phyloP scores from a whole-genome alignment of 2,797 vertebrate genomes.

The Bryconaethiops microstoma region DNA sequence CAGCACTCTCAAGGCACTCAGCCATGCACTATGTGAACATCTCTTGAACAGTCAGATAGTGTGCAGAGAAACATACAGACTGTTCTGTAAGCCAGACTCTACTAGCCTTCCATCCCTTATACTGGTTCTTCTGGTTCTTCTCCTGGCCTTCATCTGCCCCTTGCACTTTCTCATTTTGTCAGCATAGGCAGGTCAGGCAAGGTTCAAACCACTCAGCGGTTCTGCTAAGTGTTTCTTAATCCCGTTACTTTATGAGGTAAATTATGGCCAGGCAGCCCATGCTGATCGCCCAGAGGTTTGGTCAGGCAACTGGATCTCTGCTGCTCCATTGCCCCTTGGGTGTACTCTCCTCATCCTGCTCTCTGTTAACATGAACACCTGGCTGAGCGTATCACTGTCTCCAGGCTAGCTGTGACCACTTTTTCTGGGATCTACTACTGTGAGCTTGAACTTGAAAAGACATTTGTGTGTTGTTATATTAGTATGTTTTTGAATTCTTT shows the following conservation, averaged over 20 bases:
- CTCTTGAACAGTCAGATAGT: slow-evolving; percentile 11
- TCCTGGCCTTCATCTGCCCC: slow-evolving; percentile 30
- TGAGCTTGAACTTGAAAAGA: not conserved
- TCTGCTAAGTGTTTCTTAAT: slow-evolving; percentile 59
- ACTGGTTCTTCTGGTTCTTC: slow-evolving; percentile 25
- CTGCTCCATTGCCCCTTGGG: slow-evolving; percentile 24
- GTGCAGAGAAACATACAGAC: slow-evolving; percentile 21
- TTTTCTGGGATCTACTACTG: not conserved
- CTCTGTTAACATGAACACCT: slow-evolving; percentile 13
- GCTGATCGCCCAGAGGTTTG: slow-evolving; percentile 39
- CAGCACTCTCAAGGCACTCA: slow-evolving; percentile 2
- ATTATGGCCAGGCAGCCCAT: slow-evolving; percentile 39
- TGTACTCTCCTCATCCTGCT: slow-evolving; percentile 5
- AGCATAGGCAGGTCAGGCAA: slow-evolving; percentile 31
- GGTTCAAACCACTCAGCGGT: slow-evolving; percentile 42
- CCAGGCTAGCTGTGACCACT: not conserved
- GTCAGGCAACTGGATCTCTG: slow-evolving; percentile 42
- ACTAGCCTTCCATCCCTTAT: slow-evolving; percentile 6
- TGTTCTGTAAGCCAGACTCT: slow-evolving; percentile 21
- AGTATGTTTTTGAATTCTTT: slow-evolving; percentile 53
- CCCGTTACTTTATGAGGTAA: slow-evolving; percentile 55
- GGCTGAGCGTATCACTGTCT: not conserved
- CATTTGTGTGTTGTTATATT: slow-evolving; percentile 3
- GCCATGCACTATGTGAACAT: not conserved
- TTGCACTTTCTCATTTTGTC: slow-evolving; percentile 54